A percentile compares a stretch with the other conserved stretches of the same genome.
Conservation (phyloP, 2,797 vertebrate genomes). For the Sitta carolinensis region DNA sequence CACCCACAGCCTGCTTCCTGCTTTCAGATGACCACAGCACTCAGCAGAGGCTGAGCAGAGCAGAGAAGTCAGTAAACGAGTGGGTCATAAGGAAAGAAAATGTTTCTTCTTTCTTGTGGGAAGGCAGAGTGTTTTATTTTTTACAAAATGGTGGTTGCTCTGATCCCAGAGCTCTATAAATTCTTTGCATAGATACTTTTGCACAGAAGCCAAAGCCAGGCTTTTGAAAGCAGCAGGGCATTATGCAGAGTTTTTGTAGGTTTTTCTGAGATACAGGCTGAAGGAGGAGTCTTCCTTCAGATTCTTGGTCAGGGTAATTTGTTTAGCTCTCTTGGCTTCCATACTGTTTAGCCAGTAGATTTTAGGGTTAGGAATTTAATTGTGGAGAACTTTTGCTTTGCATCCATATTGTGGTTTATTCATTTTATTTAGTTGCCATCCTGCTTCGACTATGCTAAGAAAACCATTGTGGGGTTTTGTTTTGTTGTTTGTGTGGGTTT, state of each 20-base stretch:
- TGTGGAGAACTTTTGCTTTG: not conserved
- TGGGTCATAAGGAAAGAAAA: not conserved
- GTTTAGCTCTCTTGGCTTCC: not conserved
- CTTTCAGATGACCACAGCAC: not conserved
- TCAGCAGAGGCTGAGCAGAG: not conserved
- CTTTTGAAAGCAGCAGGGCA: not conserved
- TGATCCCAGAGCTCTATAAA: not conserved
- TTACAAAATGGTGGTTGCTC: not conserved
- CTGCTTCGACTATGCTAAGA: not conserved
- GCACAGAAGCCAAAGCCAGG: not conserved
- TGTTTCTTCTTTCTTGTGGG: not conserved
- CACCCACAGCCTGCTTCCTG: not conserved
- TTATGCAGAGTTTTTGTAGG: not conserved
- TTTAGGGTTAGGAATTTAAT: not conserved
- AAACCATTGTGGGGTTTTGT: not conserved
- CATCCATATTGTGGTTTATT: not conserved
- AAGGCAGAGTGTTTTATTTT: not conserved
- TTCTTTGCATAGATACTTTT: not conserved
- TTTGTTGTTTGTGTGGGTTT: not conserved
- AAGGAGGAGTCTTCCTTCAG: not conserved
- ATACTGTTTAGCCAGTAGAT: not conserved
- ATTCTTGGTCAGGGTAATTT: not conserved
- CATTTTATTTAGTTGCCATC: not conserved
- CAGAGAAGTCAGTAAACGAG: not conserved
- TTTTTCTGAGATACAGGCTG: not conserved